Evolutionary conservation across 2,113 vertebrate species (phyloP).

Genomic region (Pachypanchax playfairii): DNA sequence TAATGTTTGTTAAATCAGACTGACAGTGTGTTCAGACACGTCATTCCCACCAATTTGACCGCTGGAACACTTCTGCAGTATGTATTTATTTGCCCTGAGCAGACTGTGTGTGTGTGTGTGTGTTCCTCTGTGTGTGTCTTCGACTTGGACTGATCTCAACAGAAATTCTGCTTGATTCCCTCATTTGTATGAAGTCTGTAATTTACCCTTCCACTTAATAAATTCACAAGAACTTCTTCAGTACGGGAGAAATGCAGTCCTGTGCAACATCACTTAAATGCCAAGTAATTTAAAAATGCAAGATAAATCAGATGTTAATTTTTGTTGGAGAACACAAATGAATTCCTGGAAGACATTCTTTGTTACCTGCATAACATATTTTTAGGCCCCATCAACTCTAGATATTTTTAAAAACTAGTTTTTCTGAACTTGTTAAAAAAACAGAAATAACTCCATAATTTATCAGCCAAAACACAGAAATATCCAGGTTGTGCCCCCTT

Average conservation of each 20-base stretch:
- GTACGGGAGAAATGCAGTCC: not conserved
- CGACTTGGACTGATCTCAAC: not conserved
- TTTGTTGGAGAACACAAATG: too few species aligned
- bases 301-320: not conserved
- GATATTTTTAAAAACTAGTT: too few species aligned
- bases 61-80: not conserved
- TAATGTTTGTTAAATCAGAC: conserved; percentile 10
- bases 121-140: not conserved
- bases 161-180: not conserved
- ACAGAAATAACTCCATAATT: too few species aligned
- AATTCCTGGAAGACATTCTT: too few species aligned
- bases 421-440: too few species aligned
- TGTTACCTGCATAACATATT: too few species aligned
- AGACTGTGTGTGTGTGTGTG: not conserved
- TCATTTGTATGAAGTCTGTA: not conserved
- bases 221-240: not conserved
- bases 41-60: conserved; percentile 5
- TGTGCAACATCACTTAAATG: not conserved
- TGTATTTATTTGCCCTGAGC: not conserved
- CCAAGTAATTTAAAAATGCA: not conserved
- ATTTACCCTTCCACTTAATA: not conserved
- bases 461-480: too few species aligned
- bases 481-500: too few species aligned
- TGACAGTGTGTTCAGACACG: not conserved
- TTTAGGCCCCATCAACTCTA: too few species aligned